Conservation (phyloP, 2,113 vertebrate genomes). For the Carassius gibelio region DNA sequence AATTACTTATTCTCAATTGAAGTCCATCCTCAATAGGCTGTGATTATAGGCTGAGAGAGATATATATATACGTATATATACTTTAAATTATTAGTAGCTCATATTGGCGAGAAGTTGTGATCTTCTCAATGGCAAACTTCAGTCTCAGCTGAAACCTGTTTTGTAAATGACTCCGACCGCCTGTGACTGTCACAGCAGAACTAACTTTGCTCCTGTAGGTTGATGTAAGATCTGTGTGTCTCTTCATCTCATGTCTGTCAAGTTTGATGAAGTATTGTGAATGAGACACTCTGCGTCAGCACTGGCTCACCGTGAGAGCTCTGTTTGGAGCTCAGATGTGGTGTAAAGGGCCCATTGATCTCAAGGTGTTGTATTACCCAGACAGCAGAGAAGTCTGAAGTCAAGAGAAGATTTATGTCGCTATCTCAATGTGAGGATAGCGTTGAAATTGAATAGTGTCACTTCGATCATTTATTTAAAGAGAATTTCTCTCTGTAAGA, state of each 20-base stretch:
- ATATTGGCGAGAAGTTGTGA: background rate
- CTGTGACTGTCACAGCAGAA: background rate
- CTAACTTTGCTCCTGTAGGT: background rate
- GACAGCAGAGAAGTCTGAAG: slow-evolving; percentile 10
- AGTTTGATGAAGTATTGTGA: background rate
- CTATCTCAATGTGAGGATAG: slow-evolving; percentile 13
- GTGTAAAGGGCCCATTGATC: slow-evolving; percentile 14
- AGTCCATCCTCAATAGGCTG: background rate
- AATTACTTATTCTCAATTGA: slow-evolving; percentile 18
- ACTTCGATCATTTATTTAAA: background rate
- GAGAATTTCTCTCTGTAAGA: background rate
- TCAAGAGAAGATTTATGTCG: slow-evolving; percentile 47
- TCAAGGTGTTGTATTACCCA: background rate
- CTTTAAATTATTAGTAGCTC: background rate
- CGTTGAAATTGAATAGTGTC: background rate
- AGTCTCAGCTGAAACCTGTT: background rate
- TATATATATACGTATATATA: no score
- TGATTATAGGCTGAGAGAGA: background rate
- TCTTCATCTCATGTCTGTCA: slow-evolving; percentile 2
- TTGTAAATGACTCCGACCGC: background rate
- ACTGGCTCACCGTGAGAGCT: background rate
- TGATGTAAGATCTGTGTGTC: background rate
- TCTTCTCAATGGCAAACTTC: background rate
- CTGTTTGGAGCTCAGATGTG: slow-evolving; percentile 23
- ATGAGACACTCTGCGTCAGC: background rate